Evolutionary conservation across 2,888 invertebrate genomes (phyloP).

Genomic region (Idaea biselata): DNA sequence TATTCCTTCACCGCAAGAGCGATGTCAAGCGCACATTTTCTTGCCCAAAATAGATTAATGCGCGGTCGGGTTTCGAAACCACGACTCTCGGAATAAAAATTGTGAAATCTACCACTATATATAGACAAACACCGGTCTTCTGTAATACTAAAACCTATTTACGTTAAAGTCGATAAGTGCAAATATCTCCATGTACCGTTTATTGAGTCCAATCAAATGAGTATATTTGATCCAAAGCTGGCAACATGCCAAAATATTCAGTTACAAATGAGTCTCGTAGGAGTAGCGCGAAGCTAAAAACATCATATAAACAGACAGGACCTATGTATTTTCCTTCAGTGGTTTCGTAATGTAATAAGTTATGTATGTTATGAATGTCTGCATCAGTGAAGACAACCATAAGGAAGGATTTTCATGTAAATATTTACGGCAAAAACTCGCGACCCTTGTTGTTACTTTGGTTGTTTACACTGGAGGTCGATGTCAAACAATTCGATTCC

Average conservation of each 20-base stretch:
- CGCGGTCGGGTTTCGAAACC: too few species aligned
- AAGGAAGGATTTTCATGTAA: constrained; percentile 19
- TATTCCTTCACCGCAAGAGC: too few species aligned
- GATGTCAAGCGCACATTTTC: too few species aligned
- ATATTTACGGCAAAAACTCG: constrained; percentile 65
- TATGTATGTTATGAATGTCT: constrained; percentile 22
- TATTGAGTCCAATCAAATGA: constrained; percentile 44
- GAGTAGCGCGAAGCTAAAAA: constrained; percentile 29
- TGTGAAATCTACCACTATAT: too few species aligned
- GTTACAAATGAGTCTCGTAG: constrained; percentile 49
- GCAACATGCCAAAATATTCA: constrained; percentile 58
- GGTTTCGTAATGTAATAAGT: constrained; percentile 28
- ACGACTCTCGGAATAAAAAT: too few species aligned
- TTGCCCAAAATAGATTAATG: too few species aligned
- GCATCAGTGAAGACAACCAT: constrained; percentile 19
- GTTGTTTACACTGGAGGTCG: neutral
- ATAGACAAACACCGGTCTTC: neutral
- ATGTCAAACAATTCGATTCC: neutral
- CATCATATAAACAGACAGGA: constrained; percentile 24
- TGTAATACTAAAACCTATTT: neutral
- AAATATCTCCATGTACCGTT: constrained; percentile 37
- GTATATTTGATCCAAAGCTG: constrained; percentile 47
- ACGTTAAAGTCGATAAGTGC: constrained; percentile 20
- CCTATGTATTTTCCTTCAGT: constrained; percentile 16
- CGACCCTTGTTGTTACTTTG: neutral